phyloP scores from a whole-genome alignment of 92 coral and sea anemone genomes.

The Zoanthus solanderi region DNA sequence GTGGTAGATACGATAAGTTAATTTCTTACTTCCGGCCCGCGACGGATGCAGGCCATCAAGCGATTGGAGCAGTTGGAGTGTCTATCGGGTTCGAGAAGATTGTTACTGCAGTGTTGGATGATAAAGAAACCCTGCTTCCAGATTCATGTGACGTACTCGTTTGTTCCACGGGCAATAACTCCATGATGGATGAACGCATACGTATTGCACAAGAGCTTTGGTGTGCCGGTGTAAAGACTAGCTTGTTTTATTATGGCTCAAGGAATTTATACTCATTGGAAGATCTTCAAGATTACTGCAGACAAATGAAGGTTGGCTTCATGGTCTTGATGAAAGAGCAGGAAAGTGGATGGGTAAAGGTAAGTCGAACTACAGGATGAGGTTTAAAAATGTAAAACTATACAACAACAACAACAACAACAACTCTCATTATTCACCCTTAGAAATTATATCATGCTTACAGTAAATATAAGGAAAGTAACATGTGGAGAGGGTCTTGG shows the following conservation, averaged over 20 bases:
- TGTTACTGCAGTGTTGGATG: constrained; percentile 78
- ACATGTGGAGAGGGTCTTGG: too few species aligned
- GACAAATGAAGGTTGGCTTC: constrained; percentile 81
- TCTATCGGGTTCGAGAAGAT: constrained; percentile 90
- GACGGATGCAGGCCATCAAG: constrained; percentile 63
- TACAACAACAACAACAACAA: too few species aligned
- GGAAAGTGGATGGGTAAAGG: constrained; percentile 82
- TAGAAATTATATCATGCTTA: too few species aligned
- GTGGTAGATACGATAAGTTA: constrained; percentile 96
- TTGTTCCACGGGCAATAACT: constrained; percentile 84
- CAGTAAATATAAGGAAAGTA: too few species aligned
- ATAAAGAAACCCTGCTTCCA: constrained; percentile 57
- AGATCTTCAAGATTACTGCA: constrained; percentile 84
- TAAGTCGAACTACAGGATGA: constrained; percentile 15
- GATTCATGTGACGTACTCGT: constrained; percentile 85
- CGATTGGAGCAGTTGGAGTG: constrained; percentile 93
- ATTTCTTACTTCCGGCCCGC: constrained; percentile 80
- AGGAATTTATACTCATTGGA: constrained; percentile 70
- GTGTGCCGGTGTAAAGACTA: constrained; percentile 79
- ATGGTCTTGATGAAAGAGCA: constrained; percentile 89
- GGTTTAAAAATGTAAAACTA: too few species aligned
- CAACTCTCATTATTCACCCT: too few species aligned
- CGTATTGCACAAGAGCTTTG: constrained; percentile 84
- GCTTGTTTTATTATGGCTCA: constrained; percentile 79
- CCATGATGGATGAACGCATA: constrained; percentile 82